Evolutionary conservation across 2,888 invertebrate species (phyloP), one percentile per base, ranked within the genome.

Genomic region (Acleris cristana): DNA sequence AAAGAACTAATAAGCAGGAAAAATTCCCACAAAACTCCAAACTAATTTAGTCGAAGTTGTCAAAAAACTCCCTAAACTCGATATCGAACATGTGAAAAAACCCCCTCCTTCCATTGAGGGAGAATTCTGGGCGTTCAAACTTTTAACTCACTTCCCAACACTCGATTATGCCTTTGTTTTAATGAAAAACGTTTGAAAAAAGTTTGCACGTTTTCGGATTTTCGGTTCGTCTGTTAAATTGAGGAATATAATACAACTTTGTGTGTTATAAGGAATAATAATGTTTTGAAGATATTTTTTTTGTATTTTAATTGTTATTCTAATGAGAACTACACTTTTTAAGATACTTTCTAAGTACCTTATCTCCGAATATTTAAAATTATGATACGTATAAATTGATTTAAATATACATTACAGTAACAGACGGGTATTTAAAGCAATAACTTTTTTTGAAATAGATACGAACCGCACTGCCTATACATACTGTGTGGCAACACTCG

Each of bases 101-200:
- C 48, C 21, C 21, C 26, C 40, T 51, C 49, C 23, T 54, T 21
- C 55, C 61, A 61, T 65, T 61, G 60, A 51, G 51, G 12, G 63
- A 34, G 55, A 44, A 18, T 61, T 56, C 65, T 60, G 40, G 19
- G 60, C 63, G 54, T 64, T 62, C 51, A 61, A 63, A 65, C 48
- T 61, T 65, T 26, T 70, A 69, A 72, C 55, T 69, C 67, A 49
- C 69, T 71, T 65, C 62, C 63, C 54, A 58, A 56, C 68, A 66
- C 70, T 69, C 65, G 64, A 68, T 71, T 69, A 70, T 67, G 64
- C 71, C 71, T 70, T 71, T 73, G 71, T 72, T 69, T 69, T 72
- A 71, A 75, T 73, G 72, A 73, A 74, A 74, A 72, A 71, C 53
- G 21, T 52, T 56, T 61, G 55, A 30, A 65, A 51, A 51, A 61